Base-by-base conservation (phyloP, 2,888 invertebrate species). In the Trichacis sp. region DNA sequence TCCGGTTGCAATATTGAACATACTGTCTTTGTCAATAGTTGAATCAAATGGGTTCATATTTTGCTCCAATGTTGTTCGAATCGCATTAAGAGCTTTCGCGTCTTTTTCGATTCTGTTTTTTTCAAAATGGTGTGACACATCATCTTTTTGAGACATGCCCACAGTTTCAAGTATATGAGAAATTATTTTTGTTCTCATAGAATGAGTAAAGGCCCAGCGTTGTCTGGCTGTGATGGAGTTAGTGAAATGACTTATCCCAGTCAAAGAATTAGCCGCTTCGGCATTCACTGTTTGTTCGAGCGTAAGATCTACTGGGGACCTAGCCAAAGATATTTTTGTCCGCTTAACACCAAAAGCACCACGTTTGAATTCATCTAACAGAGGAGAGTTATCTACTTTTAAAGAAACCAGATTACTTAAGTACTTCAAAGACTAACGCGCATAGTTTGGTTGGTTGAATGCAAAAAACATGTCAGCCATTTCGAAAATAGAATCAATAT, bases 361-460 rank as follows among this genome's bases (percentile, higher is more conserved):
- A 18, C 67, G 62, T 65, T 68, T 33, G 12, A 80, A 68, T 46
- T 73, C 64, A 30, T 68, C 53, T 11, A 49, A 15, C 33, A 33
- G 11, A 6, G 33, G 33, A 6, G 11, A 3, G n/a, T 33, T 33
- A n/a, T 33, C 11, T 5, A 80, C 69, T 9, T 76, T 78, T n/a
- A 66, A 45, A n/a, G 11, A 3, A 2, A 33, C 5, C 47, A 83
- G 73, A 68, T 80, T 82, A 20, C 71, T 68, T 18, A 52, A 52
- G 54, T 81, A 82, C 64, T 57, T 64, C 4, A 77, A 71, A 5
- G 72, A 55, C 69, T 75, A 82, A 1, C 77, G 71, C 42, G 80
- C 71, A 70, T 83, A 81, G 53, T 82, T 83, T 54, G 50, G 77
- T 18, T 82, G 79, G 64, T 81, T 80, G 30, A 69, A 73, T 1